These are phyloP conservation scores for Gymnocheta viridis DNA, from an alignment of 2,888 invertebrate species.

Conservation along the genomic window DNA sequence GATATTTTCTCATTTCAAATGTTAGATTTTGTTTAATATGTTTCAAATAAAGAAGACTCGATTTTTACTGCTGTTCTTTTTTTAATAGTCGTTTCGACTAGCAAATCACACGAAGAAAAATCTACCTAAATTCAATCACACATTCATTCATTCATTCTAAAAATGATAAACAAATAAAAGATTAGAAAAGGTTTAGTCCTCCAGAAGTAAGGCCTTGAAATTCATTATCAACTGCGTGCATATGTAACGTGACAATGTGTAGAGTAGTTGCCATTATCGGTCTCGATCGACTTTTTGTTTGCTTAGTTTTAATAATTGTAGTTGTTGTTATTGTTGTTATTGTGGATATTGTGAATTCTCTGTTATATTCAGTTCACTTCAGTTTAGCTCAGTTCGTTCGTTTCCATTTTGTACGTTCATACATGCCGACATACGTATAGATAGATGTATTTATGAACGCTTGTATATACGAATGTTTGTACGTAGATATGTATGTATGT, in stretches of 20 bases:
- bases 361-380: slow-evolving; percentile 65
- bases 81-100: too few species aligned
- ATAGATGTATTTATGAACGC: neutral
- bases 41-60: too few species aligned
- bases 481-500: neutral
- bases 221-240: neutral
- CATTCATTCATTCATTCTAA: too few species aligned
- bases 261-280: slow-evolving; percentile 41
- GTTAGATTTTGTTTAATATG: too few species aligned
- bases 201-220: neutral
- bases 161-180: neutral
- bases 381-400: slow-evolving; percentile 63
- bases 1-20: too few species aligned
- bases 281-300: slow-evolving; percentile 42
- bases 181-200: neutral
- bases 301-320: slow-evolving; percentile 29
- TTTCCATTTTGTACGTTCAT: slow-evolving; percentile 42
- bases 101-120: too few species aligned
- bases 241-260: slow-evolving; percentile 1
- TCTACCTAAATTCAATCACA: too few species aligned
- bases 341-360: slow-evolving; percentile 49
- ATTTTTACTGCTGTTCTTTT: too few species aligned
- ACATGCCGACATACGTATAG: neutral
- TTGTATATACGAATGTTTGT: neutral
- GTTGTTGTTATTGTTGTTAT: slow-evolving; percentile 13